phyloP scores from a whole-genome alignment of 2,113 vertebrate genomes.

The Lepisosteus oculatus region DNA sequence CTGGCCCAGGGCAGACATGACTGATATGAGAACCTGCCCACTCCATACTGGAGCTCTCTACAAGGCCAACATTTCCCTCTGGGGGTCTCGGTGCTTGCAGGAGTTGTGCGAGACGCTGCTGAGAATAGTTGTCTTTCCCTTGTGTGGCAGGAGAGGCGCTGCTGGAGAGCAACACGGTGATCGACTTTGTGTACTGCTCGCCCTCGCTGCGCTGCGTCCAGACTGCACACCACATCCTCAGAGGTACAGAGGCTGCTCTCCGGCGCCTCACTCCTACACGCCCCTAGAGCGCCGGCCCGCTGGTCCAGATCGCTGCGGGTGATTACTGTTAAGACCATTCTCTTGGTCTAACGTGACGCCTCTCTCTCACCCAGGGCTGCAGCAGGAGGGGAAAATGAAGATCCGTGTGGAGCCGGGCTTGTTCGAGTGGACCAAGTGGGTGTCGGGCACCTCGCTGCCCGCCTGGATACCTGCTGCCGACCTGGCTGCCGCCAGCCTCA shows the following conservation, averaged over 20 bases:
- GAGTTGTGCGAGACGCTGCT: no score
- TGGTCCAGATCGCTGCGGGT: no score
- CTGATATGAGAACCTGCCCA: no score
- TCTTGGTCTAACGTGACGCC: not conserved
- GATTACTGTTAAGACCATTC: no score
- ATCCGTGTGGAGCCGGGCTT: slow-evolving; percentile 90
- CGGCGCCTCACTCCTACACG: not conserved
- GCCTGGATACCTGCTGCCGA: slow-evolving; percentile 85
- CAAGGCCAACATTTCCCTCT: no score
- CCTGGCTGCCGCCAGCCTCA: slow-evolving; percentile 81
- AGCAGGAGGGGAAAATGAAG: slow-evolving; percentile 86
- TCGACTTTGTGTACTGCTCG: slow-evolving; percentile 92
- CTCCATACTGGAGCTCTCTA: no score
- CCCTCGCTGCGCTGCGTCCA: slow-evolving; percentile 94
- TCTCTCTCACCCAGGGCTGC: slow-evolving; percentile 73
- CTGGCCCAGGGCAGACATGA: no score
- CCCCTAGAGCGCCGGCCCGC: no score
- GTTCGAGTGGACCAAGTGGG: slow-evolving; percentile 99
- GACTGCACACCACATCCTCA: slow-evolving; percentile 91
- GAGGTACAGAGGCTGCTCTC: slow-evolving; percentile 63
- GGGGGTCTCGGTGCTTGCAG: no score
- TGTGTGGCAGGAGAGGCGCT: slow-evolving; percentile 82
- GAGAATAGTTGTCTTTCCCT: no score
- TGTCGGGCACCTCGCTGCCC: slow-evolving; percentile 82
- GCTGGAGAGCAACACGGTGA: slow-evolving; percentile 78